Evolutionary conservation across 2,797 vertebrate species (phyloP).

Genomic region (Bryconaethiops microstoma): DNA sequence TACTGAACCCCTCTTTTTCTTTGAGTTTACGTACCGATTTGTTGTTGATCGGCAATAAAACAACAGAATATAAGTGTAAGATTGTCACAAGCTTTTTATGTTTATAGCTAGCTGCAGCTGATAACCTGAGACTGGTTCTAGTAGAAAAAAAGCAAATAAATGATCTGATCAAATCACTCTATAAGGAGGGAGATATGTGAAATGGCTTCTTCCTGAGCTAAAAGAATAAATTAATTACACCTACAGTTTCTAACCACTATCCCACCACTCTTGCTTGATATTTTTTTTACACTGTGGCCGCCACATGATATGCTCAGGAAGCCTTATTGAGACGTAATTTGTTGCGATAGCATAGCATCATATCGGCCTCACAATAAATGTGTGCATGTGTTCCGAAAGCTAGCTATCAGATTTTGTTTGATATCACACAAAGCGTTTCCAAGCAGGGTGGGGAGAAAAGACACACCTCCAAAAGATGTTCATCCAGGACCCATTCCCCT

Average conservation of each 20-base stretch:
- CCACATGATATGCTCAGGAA: not conserved
- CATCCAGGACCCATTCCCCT: conserved; percentile 76
- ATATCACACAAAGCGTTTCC: conserved; percentile 34
- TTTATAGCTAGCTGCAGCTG: not conserved
- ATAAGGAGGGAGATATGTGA: too few species aligned
- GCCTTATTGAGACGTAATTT: not conserved
- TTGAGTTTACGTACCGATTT: too few species aligned
- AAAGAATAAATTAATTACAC: too few species aligned
- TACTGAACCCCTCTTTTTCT: too few species aligned
- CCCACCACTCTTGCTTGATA: too few species aligned
- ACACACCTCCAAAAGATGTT: conserved; percentile 74
- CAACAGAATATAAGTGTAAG: not conserved
- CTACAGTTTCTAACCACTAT: too few species aligned
- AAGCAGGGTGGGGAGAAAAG: conserved; percentile 54
- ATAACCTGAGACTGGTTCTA: not conserved
- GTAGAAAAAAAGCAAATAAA: too few species aligned
- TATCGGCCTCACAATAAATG: not conserved
- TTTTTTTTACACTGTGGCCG: not conserved
- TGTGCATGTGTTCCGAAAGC: not conserved
- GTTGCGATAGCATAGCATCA: not conserved
- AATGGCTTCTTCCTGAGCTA: too few species aligned
- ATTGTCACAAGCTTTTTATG: not conserved
- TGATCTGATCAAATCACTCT: too few species aligned
- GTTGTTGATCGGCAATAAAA: not conserved
- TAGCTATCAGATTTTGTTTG: not conserved